Percentiles rank a stretch among this genome's conserved stretches.
phyloP scores from a whole-genome alignment of 2,113 vertebrate genomes.

The Orycteropus afer region DNA sequence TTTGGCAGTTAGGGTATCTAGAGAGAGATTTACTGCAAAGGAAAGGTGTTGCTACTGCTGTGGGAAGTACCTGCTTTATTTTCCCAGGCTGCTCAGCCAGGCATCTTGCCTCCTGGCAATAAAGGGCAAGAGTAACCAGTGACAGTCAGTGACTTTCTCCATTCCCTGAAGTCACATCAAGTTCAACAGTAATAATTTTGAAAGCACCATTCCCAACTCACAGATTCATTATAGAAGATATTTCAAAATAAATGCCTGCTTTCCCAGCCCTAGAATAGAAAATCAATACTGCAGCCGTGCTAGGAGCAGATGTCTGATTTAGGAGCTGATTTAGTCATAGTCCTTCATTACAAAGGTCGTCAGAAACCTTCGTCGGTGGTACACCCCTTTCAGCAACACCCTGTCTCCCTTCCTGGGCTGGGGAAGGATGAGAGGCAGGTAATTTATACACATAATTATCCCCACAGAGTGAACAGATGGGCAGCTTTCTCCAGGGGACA shows the following conservation, averaged over 20 bases:
- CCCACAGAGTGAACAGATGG: slow-evolving; percentile 63
- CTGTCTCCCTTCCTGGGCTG: neutral
- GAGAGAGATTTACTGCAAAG: neutral
- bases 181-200: neutral
- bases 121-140: neutral
- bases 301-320: slow-evolving; percentile 48
- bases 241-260: slow-evolving; percentile 48
- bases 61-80: neutral
- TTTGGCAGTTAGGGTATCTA: neutral
- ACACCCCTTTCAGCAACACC: neutral
- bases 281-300: neutral
- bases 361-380: neutral
- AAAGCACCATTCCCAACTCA: slow-evolving; percentile 34
- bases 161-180: slow-evolving; percentile 46
- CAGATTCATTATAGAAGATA: slow-evolving; percentile 26
- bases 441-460: neutral
- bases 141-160: slow-evolving; percentile 17
- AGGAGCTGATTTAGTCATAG: neutral
- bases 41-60: accelerated
- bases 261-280: slow-evolving; percentile 44
- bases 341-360: slow-evolving; percentile 33
- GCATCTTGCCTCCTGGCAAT: neutral
- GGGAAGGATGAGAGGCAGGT: neutral
- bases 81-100: neutral
- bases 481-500: slow-evolving; percentile 59